Conservation (phyloP, 2,888 invertebrate genomes). For the Xanthia icteritia region DNA sequence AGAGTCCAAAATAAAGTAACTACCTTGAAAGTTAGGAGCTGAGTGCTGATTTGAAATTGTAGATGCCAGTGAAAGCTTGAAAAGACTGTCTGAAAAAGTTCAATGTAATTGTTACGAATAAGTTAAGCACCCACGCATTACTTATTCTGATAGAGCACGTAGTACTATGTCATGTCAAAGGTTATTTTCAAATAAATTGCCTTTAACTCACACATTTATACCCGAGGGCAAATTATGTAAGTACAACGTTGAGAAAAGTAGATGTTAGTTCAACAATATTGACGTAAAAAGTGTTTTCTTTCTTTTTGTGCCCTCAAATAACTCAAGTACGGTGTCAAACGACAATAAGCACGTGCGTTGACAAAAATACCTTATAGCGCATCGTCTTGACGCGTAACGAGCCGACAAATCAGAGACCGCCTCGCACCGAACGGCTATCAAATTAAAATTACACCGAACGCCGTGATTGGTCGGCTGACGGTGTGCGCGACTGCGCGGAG, state of each 20-base stretch:
- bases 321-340: slow-evolving; percentile 24
- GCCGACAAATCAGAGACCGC: slow-evolving; percentile 83
- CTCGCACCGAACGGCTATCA: slow-evolving; percentile 80
- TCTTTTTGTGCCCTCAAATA: neutral
- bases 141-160: slow-evolving; percentile 30
- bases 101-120: slow-evolving; percentile 20
- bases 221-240: slow-evolving; percentile 10
- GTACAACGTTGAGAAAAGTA: neutral
- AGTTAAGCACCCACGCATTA: slow-evolving; percentile 4
- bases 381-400: slow-evolving; percentile 74
- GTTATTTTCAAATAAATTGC: slow-evolving; percentile 38
- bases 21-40: neutral
- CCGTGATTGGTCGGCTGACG: slow-evolving; percentile 79
- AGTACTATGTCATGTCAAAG: slow-evolving; percentile 15
- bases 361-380: slow-evolving; percentile 69
- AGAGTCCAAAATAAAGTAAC: neutral
- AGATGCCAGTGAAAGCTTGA: neutral
- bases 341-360: slow-evolving; percentile 57
- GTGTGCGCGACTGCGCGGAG: slow-evolving; percentile 66
- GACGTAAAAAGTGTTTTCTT: too few species aligned
- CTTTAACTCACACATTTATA: neutral
- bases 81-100: slow-evolving; percentile 4
- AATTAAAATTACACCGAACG: slow-evolving; percentile 87
- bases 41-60: neutral
- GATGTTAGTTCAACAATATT: neutral